Evolutionary conservation across 2,797 vertebrate genomes (phyloP).

Genomic region (Falco rusticolus): DNA sequence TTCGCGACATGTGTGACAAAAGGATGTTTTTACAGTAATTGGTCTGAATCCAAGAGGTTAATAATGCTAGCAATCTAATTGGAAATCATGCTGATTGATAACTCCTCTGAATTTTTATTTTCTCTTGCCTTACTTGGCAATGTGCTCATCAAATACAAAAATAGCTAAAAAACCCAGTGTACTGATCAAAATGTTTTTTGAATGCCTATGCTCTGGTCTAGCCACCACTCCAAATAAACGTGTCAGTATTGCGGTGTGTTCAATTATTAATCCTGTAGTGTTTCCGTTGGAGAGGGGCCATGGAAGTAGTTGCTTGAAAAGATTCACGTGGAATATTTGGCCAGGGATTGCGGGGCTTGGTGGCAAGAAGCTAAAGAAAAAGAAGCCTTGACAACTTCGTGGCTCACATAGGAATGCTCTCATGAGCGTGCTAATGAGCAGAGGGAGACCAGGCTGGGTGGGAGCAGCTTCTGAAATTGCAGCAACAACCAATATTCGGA

Average conservation of each 20-base stretch:
- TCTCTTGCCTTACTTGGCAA: not conserved
- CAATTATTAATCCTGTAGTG: not conserved
- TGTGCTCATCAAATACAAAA: not conserved
- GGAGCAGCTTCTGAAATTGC: not conserved
- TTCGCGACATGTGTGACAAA: not conserved
- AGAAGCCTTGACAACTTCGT: not conserved
- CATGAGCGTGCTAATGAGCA: not conserved
- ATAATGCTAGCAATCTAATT: not conserved
- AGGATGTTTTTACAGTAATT: not conserved
- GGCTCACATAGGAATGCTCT: not conserved
- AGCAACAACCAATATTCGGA: not conserved
- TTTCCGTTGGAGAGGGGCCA: not conserved
- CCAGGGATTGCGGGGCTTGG: not conserved
- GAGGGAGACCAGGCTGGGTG: not conserved
- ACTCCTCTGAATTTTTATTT: not conserved
- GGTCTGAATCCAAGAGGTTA: not conserved
- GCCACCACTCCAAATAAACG: not conserved
- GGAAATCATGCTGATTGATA: not conserved
- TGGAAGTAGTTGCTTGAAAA: not conserved
- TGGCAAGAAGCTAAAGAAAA: not conserved
- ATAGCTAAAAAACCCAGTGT: not conserved
- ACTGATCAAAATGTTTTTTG: not conserved
- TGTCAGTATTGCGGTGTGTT: not conserved
- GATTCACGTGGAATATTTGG: not conserved
- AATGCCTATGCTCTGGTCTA: not conserved